Base-by-base conservation (phyloP, 2,113 vertebrate species). In the Suricata suricatta region DNA sequence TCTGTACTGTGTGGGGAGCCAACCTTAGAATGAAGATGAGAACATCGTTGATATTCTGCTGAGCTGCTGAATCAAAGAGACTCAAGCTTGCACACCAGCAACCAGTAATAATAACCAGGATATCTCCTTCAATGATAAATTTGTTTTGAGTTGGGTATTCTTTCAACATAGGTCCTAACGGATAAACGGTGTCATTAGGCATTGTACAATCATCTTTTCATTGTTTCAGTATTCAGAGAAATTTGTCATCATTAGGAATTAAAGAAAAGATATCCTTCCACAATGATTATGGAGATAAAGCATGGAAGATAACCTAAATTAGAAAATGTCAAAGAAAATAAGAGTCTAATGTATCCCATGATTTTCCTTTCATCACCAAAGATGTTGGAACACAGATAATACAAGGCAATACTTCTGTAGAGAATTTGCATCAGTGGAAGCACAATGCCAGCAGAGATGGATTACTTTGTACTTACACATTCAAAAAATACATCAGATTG, bases 281-380 rank as follows among this genome's bases (percentile, higher is more conserved):
- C 60, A 68, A 38, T 54, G 60, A 88, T 72, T 71, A 88, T 10
- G 64, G 31, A 92, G 38, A 60, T 64, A 47, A 93, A 27, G 31
- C 44, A 93, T 12, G 4, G n/a, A 85, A 85, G 64, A 80, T 29
- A 90, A 93, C 4, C 41, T 66, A 90, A 93, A 69, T 16, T 52
- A 41, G 68, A 89, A 97, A 95, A 82, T 86, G 54, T 81, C 57
- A 90, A 86, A 91, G 60, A 88, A 21, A 85, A 5, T 80, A 89
- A 95, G 38, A 95, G 68, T 33, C 12, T 76, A 41, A 86, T n/a
- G 8, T 60, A 90, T 41, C 27, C 76, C 63, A 54, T 68, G 25
- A 7, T 57, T 74, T 97, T 90, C 66, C 54, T n/a, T 60, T 95
- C 35, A 85, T 54, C 41, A 80, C 35, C 27, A 96, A 84, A 88